Conservation (phyloP, 2,888 invertebrate species). For the Acronicta aceris region DNA sequence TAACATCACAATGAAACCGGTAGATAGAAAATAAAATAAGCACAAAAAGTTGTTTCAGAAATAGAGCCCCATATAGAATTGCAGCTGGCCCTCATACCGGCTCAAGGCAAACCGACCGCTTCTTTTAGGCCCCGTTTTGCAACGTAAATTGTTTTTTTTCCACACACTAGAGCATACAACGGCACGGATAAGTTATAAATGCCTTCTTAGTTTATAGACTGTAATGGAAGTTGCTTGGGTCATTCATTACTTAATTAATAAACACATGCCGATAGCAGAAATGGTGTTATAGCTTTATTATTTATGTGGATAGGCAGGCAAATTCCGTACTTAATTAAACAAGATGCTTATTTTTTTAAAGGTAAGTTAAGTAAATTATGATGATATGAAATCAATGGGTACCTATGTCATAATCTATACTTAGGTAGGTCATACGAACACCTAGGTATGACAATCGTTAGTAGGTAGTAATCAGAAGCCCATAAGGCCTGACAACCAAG, state of each 20-base stretch:
- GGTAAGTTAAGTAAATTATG: slow-evolving; percentile 1
- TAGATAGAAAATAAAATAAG: slow-evolving; percentile 74
- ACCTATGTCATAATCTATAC: no score
- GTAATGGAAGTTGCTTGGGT: slow-evolving; percentile 53
- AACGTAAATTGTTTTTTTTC: slow-evolving; percentile 73
- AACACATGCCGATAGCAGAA: slow-evolving; percentile 23
- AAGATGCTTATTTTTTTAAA: neutral
- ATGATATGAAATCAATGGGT: no score
- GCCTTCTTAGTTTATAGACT: slow-evolving; percentile 59
- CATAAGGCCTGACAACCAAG: no score
- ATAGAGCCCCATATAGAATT: slow-evolving; percentile 75
- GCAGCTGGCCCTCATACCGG: slow-evolving; percentile 78
- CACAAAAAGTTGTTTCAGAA: slow-evolving; percentile 81
- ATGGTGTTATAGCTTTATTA: slow-evolving; percentile 25
- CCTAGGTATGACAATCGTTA: no score
- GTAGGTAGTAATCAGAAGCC: no score
- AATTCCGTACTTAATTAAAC: slow-evolving; percentile 6
- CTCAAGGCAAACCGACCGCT: slow-evolving; percentile 84
- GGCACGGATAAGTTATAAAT: slow-evolving; percentile 58
- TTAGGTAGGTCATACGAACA: no score
- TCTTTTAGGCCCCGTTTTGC: slow-evolving; percentile 71
- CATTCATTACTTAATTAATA: slow-evolving; percentile 54
- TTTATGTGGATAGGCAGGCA: slow-evolving; percentile 5
- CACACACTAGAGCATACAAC: slow-evolving; percentile 63
- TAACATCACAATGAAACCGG: slow-evolving; percentile 77